These are phyloP conservation scores for Microtus ochrogaster DNA, from an alignment of 2,113 vertebrate species.

Conservation along the genomic window DNA sequence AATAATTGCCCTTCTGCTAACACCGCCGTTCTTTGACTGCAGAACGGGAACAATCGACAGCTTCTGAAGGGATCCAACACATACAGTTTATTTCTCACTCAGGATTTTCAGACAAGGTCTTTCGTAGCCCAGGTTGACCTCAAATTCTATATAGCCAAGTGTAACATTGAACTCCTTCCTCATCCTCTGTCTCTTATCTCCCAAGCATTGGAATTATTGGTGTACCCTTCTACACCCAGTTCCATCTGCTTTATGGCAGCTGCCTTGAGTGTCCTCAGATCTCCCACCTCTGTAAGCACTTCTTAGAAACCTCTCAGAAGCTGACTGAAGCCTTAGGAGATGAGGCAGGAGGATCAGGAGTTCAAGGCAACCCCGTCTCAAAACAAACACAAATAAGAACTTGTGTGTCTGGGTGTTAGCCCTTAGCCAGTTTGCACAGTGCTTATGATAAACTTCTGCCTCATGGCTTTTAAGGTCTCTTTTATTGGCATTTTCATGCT, in stretches of 20 bases:
- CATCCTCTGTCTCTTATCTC: background rate
- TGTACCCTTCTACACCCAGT: too few species aligned
- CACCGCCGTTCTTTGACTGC: background rate
- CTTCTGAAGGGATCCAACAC: background rate
- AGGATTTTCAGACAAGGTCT: background rate
- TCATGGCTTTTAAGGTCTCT: background rate
- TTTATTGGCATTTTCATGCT: background rate
- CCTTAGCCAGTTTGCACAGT: background rate
- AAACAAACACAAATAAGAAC: background rate
- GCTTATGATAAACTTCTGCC: background rate
- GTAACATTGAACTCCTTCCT: background rate
- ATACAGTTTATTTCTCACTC: background rate
- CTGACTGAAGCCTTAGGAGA: background rate
- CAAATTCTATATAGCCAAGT: background rate
- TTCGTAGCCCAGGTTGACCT: background rate
- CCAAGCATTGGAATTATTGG: too few species aligned
- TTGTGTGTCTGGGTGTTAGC: background rate
- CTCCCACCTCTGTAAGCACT: background rate
- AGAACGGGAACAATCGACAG: background rate
- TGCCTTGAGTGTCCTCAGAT: background rate
- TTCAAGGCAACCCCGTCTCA: background rate
- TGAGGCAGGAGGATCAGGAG: background rate
- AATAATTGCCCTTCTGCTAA: background rate
- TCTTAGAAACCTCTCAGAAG: background rate
- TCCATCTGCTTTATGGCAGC: background rate